phyloP scores from a whole-genome alignment of 2,113 vertebrate genomes.

The Thalassarche chlororhynchos region DNA sequence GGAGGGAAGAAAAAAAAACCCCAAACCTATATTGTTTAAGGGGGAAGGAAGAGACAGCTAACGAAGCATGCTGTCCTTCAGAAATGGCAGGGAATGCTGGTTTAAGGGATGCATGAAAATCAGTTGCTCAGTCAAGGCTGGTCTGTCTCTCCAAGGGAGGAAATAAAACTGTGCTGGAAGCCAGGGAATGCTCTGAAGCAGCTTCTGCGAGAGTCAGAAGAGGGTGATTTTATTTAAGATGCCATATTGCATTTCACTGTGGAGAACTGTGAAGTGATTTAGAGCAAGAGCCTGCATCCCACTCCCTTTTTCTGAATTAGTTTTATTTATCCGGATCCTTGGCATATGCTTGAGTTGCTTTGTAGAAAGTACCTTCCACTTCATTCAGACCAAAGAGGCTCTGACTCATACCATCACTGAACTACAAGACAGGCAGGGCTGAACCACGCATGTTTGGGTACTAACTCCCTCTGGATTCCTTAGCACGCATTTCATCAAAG shows the following conservation, averaged over 20 bases:
- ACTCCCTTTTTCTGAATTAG: constrained; percentile 68
- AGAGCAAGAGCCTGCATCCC: constrained; percentile 50
- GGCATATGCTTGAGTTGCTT: constrained; percentile 59
- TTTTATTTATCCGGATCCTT: constrained; percentile 61
- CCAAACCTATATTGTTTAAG: not conserved
- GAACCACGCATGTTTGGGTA: constrained; percentile 60
- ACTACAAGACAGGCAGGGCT: constrained; percentile 48
- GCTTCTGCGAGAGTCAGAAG: constrained; percentile 44
- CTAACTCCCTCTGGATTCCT: constrained; percentile 43
- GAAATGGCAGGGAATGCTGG: constrained; percentile 19
- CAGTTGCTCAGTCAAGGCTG: constrained; percentile 33
- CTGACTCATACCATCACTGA: constrained; percentile 53
- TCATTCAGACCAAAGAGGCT: constrained; percentile 63
- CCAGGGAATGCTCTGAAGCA: constrained; percentile 52
- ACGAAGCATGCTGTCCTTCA: constrained; percentile 13
- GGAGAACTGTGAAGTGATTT: constrained; percentile 33
- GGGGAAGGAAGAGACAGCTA: not conserved
- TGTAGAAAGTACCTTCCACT: constrained; percentile 66
- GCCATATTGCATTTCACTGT: constrained; percentile 47
- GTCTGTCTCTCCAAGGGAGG: constrained; percentile 27
- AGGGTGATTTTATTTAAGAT: constrained; percentile 62
- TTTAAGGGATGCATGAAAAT: constrained; percentile 47
- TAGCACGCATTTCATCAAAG: not conserved
- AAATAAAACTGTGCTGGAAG: constrained; percentile 52
- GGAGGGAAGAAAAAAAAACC: not conserved